phyloP scores from a whole-genome alignment of 1,140 invertebrate genomes.

The Notospermus geniculatus region DNA sequence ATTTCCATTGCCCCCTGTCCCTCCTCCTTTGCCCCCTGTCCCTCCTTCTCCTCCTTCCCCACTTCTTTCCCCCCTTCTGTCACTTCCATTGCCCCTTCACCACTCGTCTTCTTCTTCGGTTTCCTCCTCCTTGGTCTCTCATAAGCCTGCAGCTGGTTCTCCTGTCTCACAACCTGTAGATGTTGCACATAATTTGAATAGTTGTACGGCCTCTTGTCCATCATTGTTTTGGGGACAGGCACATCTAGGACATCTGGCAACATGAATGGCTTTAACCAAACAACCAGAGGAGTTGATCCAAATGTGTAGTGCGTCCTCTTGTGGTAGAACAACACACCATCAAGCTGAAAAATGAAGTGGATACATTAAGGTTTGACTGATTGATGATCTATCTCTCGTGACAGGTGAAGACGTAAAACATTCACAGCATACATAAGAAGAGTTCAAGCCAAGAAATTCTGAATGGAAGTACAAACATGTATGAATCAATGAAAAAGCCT shows the following conservation, averaged over 20 bases:
- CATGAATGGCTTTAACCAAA: slow-evolving; percentile 87
- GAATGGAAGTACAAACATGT: no score
- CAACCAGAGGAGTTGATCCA: slow-evolving; percentile 78
- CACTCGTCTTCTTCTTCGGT: background rate
- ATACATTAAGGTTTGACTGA: background rate
- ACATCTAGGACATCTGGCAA: slow-evolving; percentile 73
- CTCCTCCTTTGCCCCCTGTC: background rate
- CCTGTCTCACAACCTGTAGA: slow-evolving; percentile 30
- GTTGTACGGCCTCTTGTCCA: slow-evolving; percentile 34
- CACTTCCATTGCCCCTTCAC: background rate
- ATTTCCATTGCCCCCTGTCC: background rate
- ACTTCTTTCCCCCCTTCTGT: background rate
- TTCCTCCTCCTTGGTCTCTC: background rate
- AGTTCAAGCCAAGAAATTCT: no score
- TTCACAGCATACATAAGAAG: no score
- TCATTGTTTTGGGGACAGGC: slow-evolving; percentile 52
- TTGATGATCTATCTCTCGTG: no score
- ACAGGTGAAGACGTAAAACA: no score
- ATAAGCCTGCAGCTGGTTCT: slow-evolving; percentile 6
- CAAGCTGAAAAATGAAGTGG: slow-evolving; percentile 37
- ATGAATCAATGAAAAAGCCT: no score
- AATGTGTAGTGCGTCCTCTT: slow-evolving; percentile 68
- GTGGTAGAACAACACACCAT: slow-evolving; percentile 55
- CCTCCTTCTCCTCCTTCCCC: background rate
- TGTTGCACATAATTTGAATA: slow-evolving; percentile 43